A percentile compares a stretch with the other conserved stretches of the same genome.
These are phyloP conservation scores for Hippocampus barbouri DNA, from an alignment of 2,113 vertebrate species.

Conservation along the genomic window DNA sequence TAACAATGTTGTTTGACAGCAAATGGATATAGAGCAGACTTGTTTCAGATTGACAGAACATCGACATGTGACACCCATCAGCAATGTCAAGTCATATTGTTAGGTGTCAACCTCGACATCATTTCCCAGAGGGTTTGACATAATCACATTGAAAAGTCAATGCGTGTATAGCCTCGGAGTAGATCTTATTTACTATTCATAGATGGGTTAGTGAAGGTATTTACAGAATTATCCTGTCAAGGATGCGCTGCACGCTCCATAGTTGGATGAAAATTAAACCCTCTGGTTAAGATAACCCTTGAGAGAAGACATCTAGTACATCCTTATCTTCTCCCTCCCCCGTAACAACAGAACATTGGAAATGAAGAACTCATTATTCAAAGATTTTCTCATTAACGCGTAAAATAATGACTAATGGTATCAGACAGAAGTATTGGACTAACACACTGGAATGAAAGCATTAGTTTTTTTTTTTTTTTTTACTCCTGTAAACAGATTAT, in stretches of 20 bases:
- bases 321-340: neutral
- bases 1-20: neutral
- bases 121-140: conserved; percentile 11
- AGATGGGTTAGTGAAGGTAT: conserved; percentile 10
- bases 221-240: conserved; percentile 11
- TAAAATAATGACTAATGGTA: neutral
- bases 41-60: neutral
- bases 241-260: conserved; percentile 5
- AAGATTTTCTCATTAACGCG: neutral
- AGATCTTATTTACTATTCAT: conserved; percentile 27
- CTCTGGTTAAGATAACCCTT: conserved; percentile 15
- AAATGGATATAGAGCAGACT: neutral
- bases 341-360: conserved; percentile 3
- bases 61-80: neutral
- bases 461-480: neutral
- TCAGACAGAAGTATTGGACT: neutral
- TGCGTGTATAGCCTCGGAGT: conserved; percentile 14
- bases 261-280: conserved; percentile 34
- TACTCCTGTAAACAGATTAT: neutral
- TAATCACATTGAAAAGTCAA: conserved; percentile 16
- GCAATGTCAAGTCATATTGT: neutral
- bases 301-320: neutral
- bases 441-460: neutral
- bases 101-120: conserved; percentile 10
- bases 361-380: neutral